These are phyloP conservation scores for Cuniculus paca DNA, from an alignment of 2,797 vertebrate genomes.

Conservation along the genomic window DNA sequence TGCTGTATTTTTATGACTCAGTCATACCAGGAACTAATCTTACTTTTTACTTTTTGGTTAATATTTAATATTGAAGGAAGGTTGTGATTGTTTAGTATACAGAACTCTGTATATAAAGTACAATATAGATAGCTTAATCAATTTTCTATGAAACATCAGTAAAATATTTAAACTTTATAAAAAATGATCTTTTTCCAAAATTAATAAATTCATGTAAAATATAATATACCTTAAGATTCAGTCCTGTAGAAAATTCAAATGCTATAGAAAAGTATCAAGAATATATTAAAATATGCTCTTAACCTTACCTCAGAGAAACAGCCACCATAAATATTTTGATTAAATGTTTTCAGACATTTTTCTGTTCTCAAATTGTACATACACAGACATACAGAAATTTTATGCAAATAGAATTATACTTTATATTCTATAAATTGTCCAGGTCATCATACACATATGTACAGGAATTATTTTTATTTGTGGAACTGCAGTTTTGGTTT, in stretches of 20 bases:
- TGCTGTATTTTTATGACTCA: conserved; percentile 3
- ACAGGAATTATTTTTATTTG: neutral
- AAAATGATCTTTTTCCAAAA: conserved; percentile 10
- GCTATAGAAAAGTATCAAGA: neutral
- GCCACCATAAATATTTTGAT: neutral
- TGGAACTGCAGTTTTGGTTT: conserved; percentile 13
- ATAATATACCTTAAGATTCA: neutral
- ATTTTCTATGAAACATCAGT: conserved; percentile 26
- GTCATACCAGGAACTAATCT: neutral
- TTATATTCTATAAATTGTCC: neutral
- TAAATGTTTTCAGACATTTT: neutral
- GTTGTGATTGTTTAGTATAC: conserved; percentile 7
- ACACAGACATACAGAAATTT: neutral
- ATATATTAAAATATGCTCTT: neutral
- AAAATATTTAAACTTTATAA: neutral
- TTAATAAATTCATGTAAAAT: conserved; percentile 30
- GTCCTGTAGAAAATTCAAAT: conserved; percentile 23
- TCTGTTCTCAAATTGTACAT: conserved; percentile 31
- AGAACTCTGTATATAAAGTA: neutral
- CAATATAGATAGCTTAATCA: neutral
- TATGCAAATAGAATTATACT: neutral
- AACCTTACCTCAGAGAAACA: neutral
- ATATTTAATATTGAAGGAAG: conserved; percentile 21
- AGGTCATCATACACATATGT: neutral
- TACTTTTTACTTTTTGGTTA: neutral